Evolutionary conservation across 2,888 invertebrate species (phyloP), one percentile per base, ranked within the genome.

Genomic region (Luperina testacea): DNA sequence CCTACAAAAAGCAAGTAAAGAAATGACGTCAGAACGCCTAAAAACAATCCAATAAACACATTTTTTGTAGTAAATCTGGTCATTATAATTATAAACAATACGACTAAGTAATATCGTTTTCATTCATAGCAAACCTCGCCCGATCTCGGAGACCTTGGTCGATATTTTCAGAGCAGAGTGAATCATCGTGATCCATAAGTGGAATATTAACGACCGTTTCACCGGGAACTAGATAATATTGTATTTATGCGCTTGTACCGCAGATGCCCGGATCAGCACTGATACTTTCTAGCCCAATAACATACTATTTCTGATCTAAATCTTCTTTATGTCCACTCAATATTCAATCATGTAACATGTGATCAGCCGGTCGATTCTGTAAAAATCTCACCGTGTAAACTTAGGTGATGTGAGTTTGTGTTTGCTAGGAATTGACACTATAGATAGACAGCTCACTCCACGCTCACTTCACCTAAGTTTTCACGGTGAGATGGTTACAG

Each of bases 91-190:
- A 73, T 65, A 64, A 78, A 72, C 71, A 83, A 68, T 83, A 57
- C 48, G 42, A 42, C 27, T 9, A 42, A 68, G 53, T 57, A 77
- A 71, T 72, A 77, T 72, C 57, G 51, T n/a, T 81, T 81, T 78
- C 83, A 78, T 83, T 78, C 83, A 83, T 64, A 77, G 59, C 71
- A 57, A 77, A 48, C 45, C 27, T 68, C 78, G 20, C 78, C 69
- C 82, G 42, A 82, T 77, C 82, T 42, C 32, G 9, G 68, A 72
- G 83, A 78, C 83, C 81, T 81, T 81, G 81, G 77, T 48, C 76
- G 80, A n/a, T 81, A 82, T 81, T 82, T 81, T 68, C 61, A 77
- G 83, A 82, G 61, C 67, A 72, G 57, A 72, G 83, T 81, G 81
- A 83, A 77, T 81, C 83, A 83, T 48, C 71, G 45, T 68, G 67